These are phyloP conservation scores for Hypolimnas misippus DNA, from an alignment of 2,888 invertebrate genomes.

Conservation along the genomic window DNA sequence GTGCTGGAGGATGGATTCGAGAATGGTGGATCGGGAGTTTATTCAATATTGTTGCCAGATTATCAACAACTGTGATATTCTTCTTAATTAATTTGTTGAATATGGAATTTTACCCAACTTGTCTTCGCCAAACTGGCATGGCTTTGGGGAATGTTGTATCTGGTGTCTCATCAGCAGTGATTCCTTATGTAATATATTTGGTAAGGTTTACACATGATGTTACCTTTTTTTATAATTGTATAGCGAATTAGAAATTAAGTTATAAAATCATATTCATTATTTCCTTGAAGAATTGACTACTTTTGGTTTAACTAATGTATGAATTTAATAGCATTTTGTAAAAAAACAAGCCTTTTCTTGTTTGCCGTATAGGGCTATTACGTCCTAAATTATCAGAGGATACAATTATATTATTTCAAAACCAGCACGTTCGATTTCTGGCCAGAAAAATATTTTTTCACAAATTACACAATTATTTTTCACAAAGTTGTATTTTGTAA, in stretches of 20 bases:
- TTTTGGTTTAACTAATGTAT: no score
- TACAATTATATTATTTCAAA: no score
- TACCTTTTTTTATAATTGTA: neutral
- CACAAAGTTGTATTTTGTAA: no score
- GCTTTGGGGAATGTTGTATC: slow-evolving; percentile 84
- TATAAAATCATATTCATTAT: no score
- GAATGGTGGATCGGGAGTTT: slow-evolving; percentile 59
- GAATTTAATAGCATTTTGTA: no score
- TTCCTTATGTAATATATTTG: slow-evolving; percentile 85
- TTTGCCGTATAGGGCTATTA: no score
- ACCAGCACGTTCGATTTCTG: no score
- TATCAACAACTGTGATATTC: slow-evolving; percentile 81
- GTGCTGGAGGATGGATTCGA: slow-evolving; percentile 45
- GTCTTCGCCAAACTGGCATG: slow-evolving; percentile 86
- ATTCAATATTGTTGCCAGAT: slow-evolving; percentile 75
- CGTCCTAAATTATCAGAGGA: no score
- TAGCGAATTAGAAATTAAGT: neutral
- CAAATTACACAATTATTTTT: no score
- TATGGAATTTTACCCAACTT: slow-evolving; percentile 87
- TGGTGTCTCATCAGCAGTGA: slow-evolving; percentile 81
- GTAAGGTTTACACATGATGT: slow-evolving; percentile 56
- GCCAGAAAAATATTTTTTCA: no score
- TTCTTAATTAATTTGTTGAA: slow-evolving; percentile 85
- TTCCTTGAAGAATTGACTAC: no score
- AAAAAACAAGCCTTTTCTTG: no score